Evolutionary conservation across 2,797 vertebrate species (phyloP).

Genomic region (Melanotaenia parkinsoni): DNA sequence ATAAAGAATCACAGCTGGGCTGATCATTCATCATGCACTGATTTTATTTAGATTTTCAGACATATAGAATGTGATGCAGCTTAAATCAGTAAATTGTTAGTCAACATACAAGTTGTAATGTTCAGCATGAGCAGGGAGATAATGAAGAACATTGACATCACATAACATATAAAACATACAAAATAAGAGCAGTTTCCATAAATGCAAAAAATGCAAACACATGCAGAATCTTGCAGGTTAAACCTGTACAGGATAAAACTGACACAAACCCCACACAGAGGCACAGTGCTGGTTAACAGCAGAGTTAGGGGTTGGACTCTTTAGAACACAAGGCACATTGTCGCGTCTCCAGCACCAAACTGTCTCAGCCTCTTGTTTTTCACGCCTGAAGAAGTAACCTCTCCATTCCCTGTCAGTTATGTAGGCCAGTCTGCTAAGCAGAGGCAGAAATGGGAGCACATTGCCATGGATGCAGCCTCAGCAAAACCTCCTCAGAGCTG

Average conservation of each 20-base stretch:
- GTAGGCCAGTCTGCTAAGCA: constrained; percentile 64
- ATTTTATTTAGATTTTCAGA: constrained; percentile 20
- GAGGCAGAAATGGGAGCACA: constrained; percentile 54
- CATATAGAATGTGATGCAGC: accelerated
- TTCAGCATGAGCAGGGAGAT: too few relatives aligned
- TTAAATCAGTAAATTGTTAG: neutral
- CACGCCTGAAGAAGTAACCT: constrained; percentile 59
- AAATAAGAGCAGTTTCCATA: too few relatives aligned
- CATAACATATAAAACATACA: too few relatives aligned
- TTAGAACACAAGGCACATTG: constrained; percentile 58
- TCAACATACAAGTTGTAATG: too few relatives aligned
- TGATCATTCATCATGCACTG: constrained; percentile 1
- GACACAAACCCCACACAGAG: neutral
- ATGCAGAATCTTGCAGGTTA: too few relatives aligned
- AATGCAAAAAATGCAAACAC: too few relatives aligned
- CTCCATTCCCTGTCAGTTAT: constrained; percentile 57
- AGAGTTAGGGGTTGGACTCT: constrained; percentile 1
- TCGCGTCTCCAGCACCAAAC: constrained; percentile 35
- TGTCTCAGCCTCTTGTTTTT: constrained; percentile 43
- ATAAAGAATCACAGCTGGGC: constrained; percentile 24
- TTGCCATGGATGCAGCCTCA: constrained; percentile 55
- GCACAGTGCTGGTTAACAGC: constrained; percentile 6
- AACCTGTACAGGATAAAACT: too few relatives aligned
- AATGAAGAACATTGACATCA: too few relatives aligned
- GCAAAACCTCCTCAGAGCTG: constrained; percentile 47